Base-by-base conservation (phyloP, 2,888 invertebrate species). In the Chorisops tibialis region DNA sequence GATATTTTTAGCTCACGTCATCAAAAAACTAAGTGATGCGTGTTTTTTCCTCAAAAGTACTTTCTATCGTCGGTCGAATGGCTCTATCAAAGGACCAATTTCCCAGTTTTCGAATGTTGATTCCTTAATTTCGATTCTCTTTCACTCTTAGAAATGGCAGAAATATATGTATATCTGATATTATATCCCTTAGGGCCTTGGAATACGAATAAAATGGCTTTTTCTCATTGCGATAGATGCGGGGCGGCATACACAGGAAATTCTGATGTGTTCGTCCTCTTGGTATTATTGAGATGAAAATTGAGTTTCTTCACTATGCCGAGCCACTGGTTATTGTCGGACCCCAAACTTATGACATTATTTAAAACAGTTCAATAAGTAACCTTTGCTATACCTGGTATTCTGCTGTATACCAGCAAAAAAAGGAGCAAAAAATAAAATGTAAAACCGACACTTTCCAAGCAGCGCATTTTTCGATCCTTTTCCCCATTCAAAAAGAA, bases 21-120 rank as follows among this genome's bases (percentile, higher is more conserved):
- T 52, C 51, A 52, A 52, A 52, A 52, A 52, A 52, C 51, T 52
- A 52, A 52, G 51, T 38, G 51, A 52, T 52, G 51, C 39, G 51
- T 52, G 39, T 21, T 37, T 52, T 52, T 18, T 38, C 38, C 51
- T 19, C 39, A 24, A 38, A 50, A 52, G 51, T 39, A 39, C 37
- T 52, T 52, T 39, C 5, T 14, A 14, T n/a, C 30, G 35, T 11
- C 19, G 19, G 12, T 38, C 16, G n/a, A 12, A 47, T 9, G 16
- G n/a, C 38, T n/a, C n/a, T 21, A 52, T 52, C 51, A 52, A 52
- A 52, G 51, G n/a, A 52, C 18, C 51, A 19, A 38, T 52, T 52
- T 52, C 18, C 16, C 39, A 16, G 38, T 18, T 52, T 52, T 52
- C 39, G 51, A 19, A 52, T 52, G 38, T 38, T 52, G 51, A 52